These are phyloP conservation scores for Onychomys leucogaster DNA, from an alignment of 2,797 vertebrate species.

Conservation along the genomic window DNA sequence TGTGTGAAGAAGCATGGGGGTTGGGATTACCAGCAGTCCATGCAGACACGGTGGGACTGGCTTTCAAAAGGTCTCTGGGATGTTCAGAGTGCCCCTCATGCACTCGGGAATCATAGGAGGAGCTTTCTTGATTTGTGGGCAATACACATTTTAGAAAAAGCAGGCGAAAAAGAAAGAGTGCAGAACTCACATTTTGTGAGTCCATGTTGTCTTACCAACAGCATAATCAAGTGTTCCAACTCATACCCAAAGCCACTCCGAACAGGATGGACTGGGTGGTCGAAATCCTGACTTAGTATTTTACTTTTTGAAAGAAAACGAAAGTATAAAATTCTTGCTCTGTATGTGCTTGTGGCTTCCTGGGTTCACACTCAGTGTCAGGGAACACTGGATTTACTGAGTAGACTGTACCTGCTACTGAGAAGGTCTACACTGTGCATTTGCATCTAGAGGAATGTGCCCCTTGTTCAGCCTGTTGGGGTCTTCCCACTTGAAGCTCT, in stretches of 20 bases:
- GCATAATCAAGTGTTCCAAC: neutral
- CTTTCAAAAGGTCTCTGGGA: neutral
- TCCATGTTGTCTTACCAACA: neutral
- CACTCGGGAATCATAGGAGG: neutral
- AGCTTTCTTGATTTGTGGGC: neutral
- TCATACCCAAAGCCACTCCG: neutral
- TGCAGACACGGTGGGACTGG: neutral
- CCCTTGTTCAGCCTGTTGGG: neutral
- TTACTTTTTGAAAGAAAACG: neutral
- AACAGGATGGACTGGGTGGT: neutral
- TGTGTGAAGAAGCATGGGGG: neutral
- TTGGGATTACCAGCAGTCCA: neutral
- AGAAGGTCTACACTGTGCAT: neutral
- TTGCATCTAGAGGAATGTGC: neutral
- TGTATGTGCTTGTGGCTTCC: neutral
- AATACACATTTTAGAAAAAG: neutral
- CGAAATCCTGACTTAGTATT: neutral
- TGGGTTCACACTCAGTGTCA: neutral
- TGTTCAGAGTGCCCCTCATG: neutral
- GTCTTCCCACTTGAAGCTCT: neutral
- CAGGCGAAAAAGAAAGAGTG: neutral
- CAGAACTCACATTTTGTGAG: neutral
- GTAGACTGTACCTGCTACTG: neutral
- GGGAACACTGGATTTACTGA: neutral
- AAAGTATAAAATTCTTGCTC: neutral